Evolutionary conservation across 2,888 invertebrate species (phyloP).

Genomic region (Eupithecia insigniata): DNA sequence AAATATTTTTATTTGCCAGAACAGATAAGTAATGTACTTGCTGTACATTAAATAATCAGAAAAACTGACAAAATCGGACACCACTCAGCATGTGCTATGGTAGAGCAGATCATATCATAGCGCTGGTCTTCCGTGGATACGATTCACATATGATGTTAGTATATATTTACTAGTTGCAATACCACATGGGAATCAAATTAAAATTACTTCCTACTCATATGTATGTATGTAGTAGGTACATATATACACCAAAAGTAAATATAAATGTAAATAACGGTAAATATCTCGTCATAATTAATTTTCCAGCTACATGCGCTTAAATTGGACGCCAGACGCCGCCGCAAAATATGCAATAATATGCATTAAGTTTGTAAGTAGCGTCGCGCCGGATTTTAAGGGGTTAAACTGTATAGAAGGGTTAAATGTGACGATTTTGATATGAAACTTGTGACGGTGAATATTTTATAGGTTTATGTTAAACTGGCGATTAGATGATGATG

Average conservation of each 20-base stretch:
- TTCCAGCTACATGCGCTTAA: constrained; percentile 48
- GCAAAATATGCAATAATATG: constrained; percentile 45
- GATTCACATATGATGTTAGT: too few relatives aligned
- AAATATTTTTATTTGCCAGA: too few relatives aligned
- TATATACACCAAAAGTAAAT: neutral
- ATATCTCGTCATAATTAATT: constrained; percentile 30
- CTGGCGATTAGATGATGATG: constrained; percentile 20
- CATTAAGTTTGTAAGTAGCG: constrained; percentile 53
- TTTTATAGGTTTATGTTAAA: constrained; percentile 38
- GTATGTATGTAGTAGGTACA: too few relatives aligned
- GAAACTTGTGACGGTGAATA: constrained; percentile 48
- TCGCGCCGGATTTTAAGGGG: constrained; percentile 52
- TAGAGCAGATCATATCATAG: too few relatives aligned
- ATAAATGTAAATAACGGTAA: neutral
- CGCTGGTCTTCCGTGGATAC: too few relatives aligned
- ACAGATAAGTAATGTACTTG: too few relatives aligned
- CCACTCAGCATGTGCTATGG: too few relatives aligned
- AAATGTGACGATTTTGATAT: constrained; percentile 48
- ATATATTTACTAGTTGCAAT: neutral
- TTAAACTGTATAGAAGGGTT: constrained; percentile 45
- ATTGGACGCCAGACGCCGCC: constrained; percentile 44
- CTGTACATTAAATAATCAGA: too few relatives aligned
- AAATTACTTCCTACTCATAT: neutral
- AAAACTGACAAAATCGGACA: too few relatives aligned
- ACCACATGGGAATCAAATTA: neutral